A percentile compares a stretch with the other conserved stretches of the same genome.
Conservation (phyloP, 2,113 vertebrate species). For the Rhodinocichla rosea region DNA sequence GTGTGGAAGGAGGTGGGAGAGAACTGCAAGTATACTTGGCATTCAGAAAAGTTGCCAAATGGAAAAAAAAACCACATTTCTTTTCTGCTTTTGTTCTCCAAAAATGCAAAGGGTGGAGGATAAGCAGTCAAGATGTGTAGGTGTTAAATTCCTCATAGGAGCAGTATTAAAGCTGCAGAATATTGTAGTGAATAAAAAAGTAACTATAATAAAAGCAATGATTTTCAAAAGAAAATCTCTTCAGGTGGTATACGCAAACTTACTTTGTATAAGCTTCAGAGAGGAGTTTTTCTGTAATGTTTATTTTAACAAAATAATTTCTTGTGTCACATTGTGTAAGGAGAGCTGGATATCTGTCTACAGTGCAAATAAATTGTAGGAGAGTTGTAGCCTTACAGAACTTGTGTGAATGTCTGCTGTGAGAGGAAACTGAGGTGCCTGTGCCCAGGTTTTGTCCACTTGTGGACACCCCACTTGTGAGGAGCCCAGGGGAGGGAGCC, state of each 20-base stretch:
- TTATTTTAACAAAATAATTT: background rate
- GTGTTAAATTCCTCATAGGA: conserved; percentile 8
- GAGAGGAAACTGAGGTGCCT: background rate
- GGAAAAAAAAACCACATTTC: background rate
- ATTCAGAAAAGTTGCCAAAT: conserved; percentile 16
- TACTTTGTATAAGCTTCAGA: background rate
- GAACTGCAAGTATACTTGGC: conserved; percentile 8
- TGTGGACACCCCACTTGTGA: fast-evolving
- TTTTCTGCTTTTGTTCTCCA: conserved; percentile 19
- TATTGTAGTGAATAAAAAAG: background rate
- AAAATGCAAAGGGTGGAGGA: background rate
- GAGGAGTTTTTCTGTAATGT: background rate
- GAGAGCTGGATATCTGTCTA: background rate
- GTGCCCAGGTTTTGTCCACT: background rate
- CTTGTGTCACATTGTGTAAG: fast-evolving
- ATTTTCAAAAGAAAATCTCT: background rate
- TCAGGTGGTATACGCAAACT: background rate
- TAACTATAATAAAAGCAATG: fast-evolving
- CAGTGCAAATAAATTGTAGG: background rate
- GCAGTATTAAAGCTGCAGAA: background rate
- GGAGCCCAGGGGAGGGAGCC: background rate
- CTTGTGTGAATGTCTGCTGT: fast-evolving
- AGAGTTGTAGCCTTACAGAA: background rate
- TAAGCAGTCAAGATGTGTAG: background rate
- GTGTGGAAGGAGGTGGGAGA: conserved; percentile 38